Percentiles rank a stretch among this genome's conserved stretches.
These are phyloP conservation scores for Drosophila subpulchrella DNA, from an alignment of 1,140 invertebrate genomes.

Conservation along the genomic window DNA sequence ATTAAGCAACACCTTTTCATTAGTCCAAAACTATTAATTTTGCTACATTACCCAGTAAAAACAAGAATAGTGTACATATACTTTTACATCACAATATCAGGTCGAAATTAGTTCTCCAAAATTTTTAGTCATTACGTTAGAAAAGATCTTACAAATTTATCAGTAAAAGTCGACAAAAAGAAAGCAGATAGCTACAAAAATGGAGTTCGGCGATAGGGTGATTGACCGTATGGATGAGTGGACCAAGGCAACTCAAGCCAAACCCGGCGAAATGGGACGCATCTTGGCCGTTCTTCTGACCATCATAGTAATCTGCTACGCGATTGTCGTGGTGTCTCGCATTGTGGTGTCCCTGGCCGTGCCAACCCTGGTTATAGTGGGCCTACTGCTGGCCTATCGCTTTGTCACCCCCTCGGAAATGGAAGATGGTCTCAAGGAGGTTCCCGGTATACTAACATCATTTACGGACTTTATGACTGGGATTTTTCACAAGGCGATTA, in stretches of 20 bases:
- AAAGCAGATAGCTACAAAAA: slow-evolving; percentile 5
- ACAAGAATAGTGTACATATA: too few species aligned
- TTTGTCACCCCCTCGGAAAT: slow-evolving; percentile 8
- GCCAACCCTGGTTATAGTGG: slow-evolving; percentile 17
- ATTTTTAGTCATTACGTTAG: background rate
- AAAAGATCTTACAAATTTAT: background rate
- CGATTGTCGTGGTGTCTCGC: slow-evolving; percentile 17
- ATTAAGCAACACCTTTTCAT: too few species aligned
- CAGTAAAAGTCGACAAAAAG: background rate
- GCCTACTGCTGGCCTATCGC: slow-evolving; percentile 14
- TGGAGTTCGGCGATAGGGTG: background rate
- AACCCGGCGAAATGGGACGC: slow-evolving; percentile 14
- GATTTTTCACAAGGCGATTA: background rate
- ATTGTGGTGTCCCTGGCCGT: slow-evolving; percentile 21
- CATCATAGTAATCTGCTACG: slow-evolving; percentile 17
- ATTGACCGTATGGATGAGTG: slow-evolving; percentile 17
- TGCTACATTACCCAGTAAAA: too few species aligned
- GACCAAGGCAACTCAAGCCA: background rate
- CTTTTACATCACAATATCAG: too few species aligned
- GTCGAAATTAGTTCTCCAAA: background rate
- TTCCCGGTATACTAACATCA: background rate
- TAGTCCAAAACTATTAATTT: too few species aligned
- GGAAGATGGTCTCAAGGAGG: background rate
- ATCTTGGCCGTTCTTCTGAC: slow-evolving; percentile 12
- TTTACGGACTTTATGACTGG: background rate